Evolutionary conservation across 2,113 vertebrate genomes (phyloP).

Genomic region (Danio rerio): GRCz12tu NC_133194.1:12098501-12099000

Average conservation of each 20-base stretch:
- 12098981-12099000: slow-evolving; percentile 9
- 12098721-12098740: slow-evolving; percentile 45
- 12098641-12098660: slow-evolving; percentile 24
- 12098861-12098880: slow-evolving; percentile 99
- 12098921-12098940: slow-evolving; percentile 48
- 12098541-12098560: not conserved
- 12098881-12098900: slow-evolving; percentile 99
- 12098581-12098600: slow-evolving; percentile 5
- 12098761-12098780: slow-evolving; percentile 59
- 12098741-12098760: slow-evolving; percentile 57
- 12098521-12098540: not conserved
- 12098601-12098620: slow-evolving; percentile 19
- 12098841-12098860: slow-evolving; percentile 99
- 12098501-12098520: not conserved
- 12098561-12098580: not conserved
- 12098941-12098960: slow-evolving; percentile 35
- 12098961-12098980: not conserved
- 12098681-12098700: slow-evolving; percentile 16
- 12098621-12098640: slow-evolving; percentile 17
- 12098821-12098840: slow-evolving; percentile 88
- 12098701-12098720: slow-evolving; percentile 40
- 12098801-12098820: slow-evolving; percentile 56
- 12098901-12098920: slow-evolving; percentile 92
- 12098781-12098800: slow-evolving; percentile 62
- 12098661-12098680: not conserved